Evolutionary conservation across 2,797 vertebrate species (phyloP).

Genomic region (Staurois parvus): DNA sequence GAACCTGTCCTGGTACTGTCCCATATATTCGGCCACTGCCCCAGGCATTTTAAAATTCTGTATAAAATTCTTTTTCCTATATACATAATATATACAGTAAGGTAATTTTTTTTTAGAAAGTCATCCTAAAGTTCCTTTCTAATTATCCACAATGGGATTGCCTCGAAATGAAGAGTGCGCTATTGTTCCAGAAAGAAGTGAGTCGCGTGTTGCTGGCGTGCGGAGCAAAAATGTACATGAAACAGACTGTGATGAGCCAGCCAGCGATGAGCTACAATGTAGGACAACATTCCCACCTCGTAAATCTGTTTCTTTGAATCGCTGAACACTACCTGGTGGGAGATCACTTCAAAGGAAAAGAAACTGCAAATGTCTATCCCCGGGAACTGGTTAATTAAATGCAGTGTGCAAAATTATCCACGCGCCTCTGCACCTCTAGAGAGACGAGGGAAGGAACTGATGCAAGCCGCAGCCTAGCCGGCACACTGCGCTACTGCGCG

Average conservation of each 20-base stretch:
- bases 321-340: slow-evolving; percentile 11
- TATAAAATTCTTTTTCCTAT: too few species aligned
- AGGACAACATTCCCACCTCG: slow-evolving; percentile 18
- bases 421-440: background rate
- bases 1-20: too few species aligned
- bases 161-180: background rate
- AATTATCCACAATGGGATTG: background rate
- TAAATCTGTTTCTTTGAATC: slow-evolving; percentile 27
- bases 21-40: too few species aligned
- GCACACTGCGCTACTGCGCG: background rate
- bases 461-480: background rate
- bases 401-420: background rate
- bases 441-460: background rate
- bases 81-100: too few species aligned
- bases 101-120: too few species aligned
- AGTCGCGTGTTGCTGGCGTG: background rate
- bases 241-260: background rate
- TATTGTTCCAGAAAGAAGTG: background rate
- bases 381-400: slow-evolving; percentile 46
- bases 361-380: slow-evolving; percentile 22
- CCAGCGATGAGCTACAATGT: background rate
- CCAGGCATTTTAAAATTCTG: too few species aligned
- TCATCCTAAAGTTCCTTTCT: too few species aligned
- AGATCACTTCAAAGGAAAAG: slow-evolving; percentile 17
- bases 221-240: background rate